Percentiles rank a stretch among this genome's conserved stretches.
phyloP scores from a whole-genome alignment of 2,797 vertebrate species.

The Hydrocynus forskahlii region DNA sequence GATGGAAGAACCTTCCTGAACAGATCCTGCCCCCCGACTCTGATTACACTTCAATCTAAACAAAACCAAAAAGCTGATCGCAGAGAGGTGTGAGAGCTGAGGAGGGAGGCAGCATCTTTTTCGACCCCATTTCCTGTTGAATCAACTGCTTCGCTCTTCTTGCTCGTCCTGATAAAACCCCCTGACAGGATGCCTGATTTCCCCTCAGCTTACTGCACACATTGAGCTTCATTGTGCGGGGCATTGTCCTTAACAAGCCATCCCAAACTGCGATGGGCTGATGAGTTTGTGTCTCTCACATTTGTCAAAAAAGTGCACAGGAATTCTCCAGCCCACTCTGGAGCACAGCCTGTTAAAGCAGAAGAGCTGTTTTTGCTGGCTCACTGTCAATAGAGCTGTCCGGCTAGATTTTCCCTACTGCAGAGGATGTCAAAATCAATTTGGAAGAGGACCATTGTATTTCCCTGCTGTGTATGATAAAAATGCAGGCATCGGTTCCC shows the following conservation, averaged over 20 bases:
- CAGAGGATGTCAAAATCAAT: conserved; percentile 36
- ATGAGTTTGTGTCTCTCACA: conserved; percentile 36
- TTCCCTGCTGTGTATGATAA: conserved; percentile 33
- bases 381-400: conserved; percentile 37
- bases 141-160: conserved; percentile 41
- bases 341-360: conserved; percentile 9
- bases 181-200: conserved; percentile 34
- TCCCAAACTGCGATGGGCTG: conserved; percentile 11
- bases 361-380: conserved; percentile 22
- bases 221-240: conserved; percentile 7
- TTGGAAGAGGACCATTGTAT: conserved; percentile 35
- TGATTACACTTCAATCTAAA: conserved; percentile 43
- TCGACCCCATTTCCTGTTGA: conserved; percentile 34
- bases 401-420: conserved; percentile 21
- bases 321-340: conserved; percentile 29
- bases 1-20: not conserved
- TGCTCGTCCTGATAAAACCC: conserved; percentile 26
- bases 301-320: conserved; percentile 23
- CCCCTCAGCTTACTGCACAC: conserved; percentile 15
- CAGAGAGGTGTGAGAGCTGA: not conserved
- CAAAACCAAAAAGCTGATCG: not conserved
- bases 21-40: not conserved
- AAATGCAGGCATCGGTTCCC: conserved; percentile 25
- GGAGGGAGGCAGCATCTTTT: not conserved
- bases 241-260: conserved; percentile 11